A percentile compares a stretch with the other conserved stretches of the same genome.
phyloP scores from a whole-genome alignment of 2,797 vertebrate genomes.

The Pseudotriccus pelzelni region DNA sequence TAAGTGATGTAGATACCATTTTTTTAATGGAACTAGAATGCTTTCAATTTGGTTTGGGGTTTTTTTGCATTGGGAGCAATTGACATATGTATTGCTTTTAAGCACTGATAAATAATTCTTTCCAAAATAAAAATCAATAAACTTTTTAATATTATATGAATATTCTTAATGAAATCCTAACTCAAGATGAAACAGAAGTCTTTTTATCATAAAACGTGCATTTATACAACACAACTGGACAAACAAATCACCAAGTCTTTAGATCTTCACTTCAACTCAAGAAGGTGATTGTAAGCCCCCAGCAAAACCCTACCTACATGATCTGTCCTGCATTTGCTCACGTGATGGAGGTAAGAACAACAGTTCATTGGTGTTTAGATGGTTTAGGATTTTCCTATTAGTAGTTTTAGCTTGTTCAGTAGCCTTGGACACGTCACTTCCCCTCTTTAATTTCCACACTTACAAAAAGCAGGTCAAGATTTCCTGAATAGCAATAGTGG shows the following conservation, averaged over 20 bases:
- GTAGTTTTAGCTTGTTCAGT: neutral
- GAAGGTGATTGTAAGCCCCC: neutral
- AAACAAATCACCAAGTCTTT: neutral
- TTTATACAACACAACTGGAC: neutral
- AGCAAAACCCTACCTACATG: neutral
- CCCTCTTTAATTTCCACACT: neutral
- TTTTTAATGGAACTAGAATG: neutral
- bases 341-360: neutral
- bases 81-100: neutral
- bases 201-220: neutral
- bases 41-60: neutral
- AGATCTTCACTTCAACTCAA: neutral
- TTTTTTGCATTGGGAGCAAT: neutral
- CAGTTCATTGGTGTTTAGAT: neutral
- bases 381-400: neutral
- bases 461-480: neutral
- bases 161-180: neutral
- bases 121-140: neutral
- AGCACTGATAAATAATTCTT: neutral
- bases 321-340: neutral
- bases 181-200: neutral
- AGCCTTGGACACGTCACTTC: neutral
- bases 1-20: neutral
- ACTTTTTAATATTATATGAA: neutral
- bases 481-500: neutral